Percentiles rank a stretch among this genome's conserved stretches.
phyloP scores from a whole-genome alignment of 2,888 invertebrate genomes.

The Euzophera pinguis region DNA sequence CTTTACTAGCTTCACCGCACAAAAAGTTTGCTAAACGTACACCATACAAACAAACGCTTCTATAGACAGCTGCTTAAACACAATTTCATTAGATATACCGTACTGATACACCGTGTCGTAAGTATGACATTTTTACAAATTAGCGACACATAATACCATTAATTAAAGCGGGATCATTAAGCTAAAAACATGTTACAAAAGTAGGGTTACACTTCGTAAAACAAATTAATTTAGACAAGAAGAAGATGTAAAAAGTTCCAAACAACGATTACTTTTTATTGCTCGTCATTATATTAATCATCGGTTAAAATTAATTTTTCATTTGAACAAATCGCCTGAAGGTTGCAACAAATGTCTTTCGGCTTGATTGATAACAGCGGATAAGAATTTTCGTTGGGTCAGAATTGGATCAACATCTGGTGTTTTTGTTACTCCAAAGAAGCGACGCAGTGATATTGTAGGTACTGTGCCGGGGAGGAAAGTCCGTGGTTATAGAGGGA shows the following conservation, averaged over 20 bases:
- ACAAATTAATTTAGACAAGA: constrained; percentile 76
- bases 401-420: constrained; percentile 33
- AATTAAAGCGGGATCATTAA: constrained; percentile 1
- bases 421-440: constrained; percentile 6
- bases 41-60: background rate
- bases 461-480: background rate
- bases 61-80: background rate
- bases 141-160: constrained; percentile 9
- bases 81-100: background rate
- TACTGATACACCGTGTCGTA: background rate
- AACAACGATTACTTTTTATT: constrained; percentile 78
- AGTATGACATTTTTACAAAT: constrained; percentile 11
- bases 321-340: constrained; percentile 75
- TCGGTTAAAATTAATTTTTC: constrained; percentile 78
- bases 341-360: constrained; percentile 66
- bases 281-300: constrained; percentile 76
- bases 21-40: too few species aligned
- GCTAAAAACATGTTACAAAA: constrained; percentile 12
- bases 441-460: background rate
- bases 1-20: too few species aligned
- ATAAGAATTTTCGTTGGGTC: constrained; percentile 41
- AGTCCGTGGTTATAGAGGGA: background rate
- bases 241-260: constrained; percentile 78
- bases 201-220: constrained; percentile 38
- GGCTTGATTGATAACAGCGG: constrained; percentile 63